These are phyloP conservation scores for Thaumatotibia leucotreta DNA, from an alignment of 1,140 invertebrate species.

Conservation along the genomic window DNA sequence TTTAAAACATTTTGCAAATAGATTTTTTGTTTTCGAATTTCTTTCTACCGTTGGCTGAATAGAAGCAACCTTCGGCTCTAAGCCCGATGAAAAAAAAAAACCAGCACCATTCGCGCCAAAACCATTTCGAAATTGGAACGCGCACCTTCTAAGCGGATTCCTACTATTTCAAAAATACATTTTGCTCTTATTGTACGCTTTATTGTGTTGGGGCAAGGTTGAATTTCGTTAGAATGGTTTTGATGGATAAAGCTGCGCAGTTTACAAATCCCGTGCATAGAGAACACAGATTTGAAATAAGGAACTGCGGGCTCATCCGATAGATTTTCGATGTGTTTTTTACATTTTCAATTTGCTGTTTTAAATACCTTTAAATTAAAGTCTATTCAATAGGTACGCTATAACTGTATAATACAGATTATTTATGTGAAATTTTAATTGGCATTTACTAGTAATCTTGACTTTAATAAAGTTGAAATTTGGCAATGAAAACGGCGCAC, in stretches of 20 bases:
- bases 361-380: neutral
- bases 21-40: constrained; percentile 8
- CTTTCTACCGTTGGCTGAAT: constrained; percentile 15
- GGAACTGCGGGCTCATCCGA: constrained; percentile 45
- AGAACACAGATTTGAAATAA: constrained; percentile 56
- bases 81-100: constrained; percentile 19
- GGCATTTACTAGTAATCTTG: too few species aligned
- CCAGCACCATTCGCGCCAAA: constrained; percentile 39
- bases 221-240: neutral
- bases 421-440: too few species aligned
- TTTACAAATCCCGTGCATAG: constrained; percentile 34
- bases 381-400: too few species aligned
- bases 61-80: constrained; percentile 17
- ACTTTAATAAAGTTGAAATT: too few species aligned
- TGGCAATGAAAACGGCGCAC: too few species aligned
- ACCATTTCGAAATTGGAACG: constrained; percentile 60
- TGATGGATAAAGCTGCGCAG: neutral
- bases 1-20: neutral
- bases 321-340: constrained; percentile 22
- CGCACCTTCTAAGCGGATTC: constrained; percentile 56
- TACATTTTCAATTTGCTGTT: neutral
- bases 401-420: too few species aligned
- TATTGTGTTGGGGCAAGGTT: constrained; percentile 15
- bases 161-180: constrained; percentile 26
- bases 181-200: constrained; percentile 2